These are phyloP conservation scores for Drosophila percnosoma DNA, from an alignment of 2,888 invertebrate species.

Conservation along the genomic window DNA sequence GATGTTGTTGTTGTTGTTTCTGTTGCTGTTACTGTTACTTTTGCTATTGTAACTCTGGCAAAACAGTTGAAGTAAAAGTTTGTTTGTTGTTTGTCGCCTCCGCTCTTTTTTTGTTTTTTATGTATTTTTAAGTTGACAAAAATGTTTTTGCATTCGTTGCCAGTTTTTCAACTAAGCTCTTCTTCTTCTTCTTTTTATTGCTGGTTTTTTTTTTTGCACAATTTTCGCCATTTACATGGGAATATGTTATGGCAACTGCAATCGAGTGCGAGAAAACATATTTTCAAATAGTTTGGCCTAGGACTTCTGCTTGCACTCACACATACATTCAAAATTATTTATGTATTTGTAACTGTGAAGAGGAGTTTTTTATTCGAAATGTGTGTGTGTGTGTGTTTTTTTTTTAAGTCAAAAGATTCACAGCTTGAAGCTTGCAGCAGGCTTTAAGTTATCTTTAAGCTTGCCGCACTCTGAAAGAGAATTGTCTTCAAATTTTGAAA, in stretches of 20 bases:
- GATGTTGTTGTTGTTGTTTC: constrained; percentile 20
- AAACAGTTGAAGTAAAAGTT: constrained; percentile 64
- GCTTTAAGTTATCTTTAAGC: background rate
- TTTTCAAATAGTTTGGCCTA: constrained; percentile 40
- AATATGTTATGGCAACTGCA: constrained; percentile 47
- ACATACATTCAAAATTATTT: background rate
- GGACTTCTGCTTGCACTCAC: constrained; percentile 5
- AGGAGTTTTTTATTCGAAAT: background rate
- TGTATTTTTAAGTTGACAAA: constrained; percentile 48
- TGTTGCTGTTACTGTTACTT: constrained; percentile 27
- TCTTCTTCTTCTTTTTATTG: constrained; percentile 1
- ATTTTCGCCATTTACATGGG: constrained; percentile 39
- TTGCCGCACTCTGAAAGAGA: background rate
- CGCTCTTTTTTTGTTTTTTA: constrained; percentile 2
- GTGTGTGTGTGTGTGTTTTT: background rate
- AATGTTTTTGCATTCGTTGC: constrained; percentile 65
- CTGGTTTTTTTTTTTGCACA: constrained; percentile 6
- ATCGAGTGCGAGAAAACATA: constrained; percentile 49
- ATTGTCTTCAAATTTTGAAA: background rate
- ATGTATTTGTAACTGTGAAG: background rate
- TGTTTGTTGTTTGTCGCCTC: constrained; percentile 68
- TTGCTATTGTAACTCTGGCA: constrained; percentile 32
- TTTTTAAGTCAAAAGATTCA: background rate
- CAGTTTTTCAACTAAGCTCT: constrained; percentile 56
- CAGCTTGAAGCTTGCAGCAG: background rate